These are phyloP conservation scores for Dryobotodes eremita DNA, from an alignment of 2,888 invertebrate species.

Conservation along the genomic window DNA sequence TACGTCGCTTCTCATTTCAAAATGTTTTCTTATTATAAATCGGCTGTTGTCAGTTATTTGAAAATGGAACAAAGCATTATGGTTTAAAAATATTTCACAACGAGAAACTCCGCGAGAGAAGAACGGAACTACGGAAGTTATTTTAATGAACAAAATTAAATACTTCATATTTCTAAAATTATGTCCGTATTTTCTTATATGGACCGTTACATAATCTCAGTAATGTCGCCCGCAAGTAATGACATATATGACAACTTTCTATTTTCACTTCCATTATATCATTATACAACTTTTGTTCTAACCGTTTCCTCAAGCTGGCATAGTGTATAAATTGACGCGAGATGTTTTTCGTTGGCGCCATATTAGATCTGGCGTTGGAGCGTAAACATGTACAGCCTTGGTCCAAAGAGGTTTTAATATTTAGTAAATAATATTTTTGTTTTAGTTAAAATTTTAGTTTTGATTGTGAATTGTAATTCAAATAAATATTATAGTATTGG, in stretches of 20 bases:
- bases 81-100: constrained; percentile 1
- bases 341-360: constrained; percentile 69
- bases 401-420: constrained; percentile 17
- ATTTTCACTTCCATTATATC: constrained; percentile 70
- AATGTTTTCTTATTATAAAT: background rate
- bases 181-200: constrained; percentile 14
- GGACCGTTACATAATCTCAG: constrained; percentile 33
- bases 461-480: constrained; percentile 4
- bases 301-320: constrained; percentile 61
- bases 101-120: background rate
- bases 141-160: constrained; percentile 40
- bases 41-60: constrained; percentile 9
- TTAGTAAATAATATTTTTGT: background rate
- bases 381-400: constrained; percentile 45
- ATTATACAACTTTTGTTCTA: constrained; percentile 63
- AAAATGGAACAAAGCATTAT: constrained; percentile 31
- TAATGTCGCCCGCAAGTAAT: constrained; percentile 58
- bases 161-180: constrained; percentile 37
- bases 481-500: constrained; percentile 61
- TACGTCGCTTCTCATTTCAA: background rate
- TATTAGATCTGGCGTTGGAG: constrained; percentile 63
- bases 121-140: constrained; percentile 28
- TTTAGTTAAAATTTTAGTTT: background rate
- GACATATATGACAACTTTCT: constrained; percentile 70
- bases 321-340: constrained; percentile 68